Percentiles rank a stretch among this genome's conserved stretches.
These are phyloP conservation scores for Bombus turneri DNA, from an alignment of 1,140 invertebrate genomes.

Conservation along the genomic window DNA sequence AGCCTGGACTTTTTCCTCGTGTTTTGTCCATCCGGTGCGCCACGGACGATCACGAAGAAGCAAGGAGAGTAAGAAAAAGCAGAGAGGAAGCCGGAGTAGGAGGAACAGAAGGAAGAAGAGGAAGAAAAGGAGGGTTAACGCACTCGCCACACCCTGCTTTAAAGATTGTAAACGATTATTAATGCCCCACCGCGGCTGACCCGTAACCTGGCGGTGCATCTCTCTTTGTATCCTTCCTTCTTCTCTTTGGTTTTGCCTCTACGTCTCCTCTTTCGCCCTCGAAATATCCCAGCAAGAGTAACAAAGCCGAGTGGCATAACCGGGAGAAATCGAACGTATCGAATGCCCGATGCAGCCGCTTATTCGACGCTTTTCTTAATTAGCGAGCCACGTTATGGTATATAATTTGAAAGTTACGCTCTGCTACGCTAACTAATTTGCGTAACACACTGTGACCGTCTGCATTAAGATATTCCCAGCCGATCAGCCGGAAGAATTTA, in stretches of 20 bases:
- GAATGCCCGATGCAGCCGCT: constrained; percentile 35
- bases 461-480: constrained; percentile 27
- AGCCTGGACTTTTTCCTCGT: constrained; percentile 36
- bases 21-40: constrained; percentile 34
- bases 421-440: constrained; percentile 61
- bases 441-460: constrained; percentile 55
- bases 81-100: constrained; percentile 21
- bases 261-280: not conserved
- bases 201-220: constrained; percentile 67
- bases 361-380: constrained; percentile 67
- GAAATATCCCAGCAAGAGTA: constrained; percentile 49
- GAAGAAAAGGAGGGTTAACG: constrained; percentile 61
- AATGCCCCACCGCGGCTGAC: constrained; percentile 76
- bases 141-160: constrained; percentile 74
- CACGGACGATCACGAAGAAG: constrained; percentile 36
- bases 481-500: not conserved
- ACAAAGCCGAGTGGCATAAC: constrained; percentile 21
- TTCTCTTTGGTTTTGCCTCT: not conserved
- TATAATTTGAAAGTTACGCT: constrained; percentile 53
- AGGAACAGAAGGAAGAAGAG: constrained; percentile 41
- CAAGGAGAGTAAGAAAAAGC: constrained; percentile 42
- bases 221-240: constrained; percentile 19
- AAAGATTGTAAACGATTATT: constrained; percentile 79
- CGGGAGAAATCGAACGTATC: constrained; percentile 54
- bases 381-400: constrained; percentile 36